Percentiles rank a stretch among this genome's conserved stretches.
Conservation (phyloP, 2,113 vertebrate species). For the Cyanoramphus novaezelandiae region DNA sequence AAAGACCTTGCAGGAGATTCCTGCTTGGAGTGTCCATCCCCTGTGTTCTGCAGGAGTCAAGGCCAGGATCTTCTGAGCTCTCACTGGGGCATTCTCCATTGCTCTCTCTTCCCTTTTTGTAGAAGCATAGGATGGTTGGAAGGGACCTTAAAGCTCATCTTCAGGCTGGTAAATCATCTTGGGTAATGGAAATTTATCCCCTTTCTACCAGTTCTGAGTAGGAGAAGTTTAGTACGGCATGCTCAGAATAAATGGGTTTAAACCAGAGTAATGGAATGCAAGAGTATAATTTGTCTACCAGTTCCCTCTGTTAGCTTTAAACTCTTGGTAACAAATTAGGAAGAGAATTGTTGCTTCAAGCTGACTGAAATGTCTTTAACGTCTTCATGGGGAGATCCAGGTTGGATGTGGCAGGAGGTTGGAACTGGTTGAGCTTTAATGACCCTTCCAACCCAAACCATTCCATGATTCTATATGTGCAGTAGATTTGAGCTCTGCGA, state of each 20-base stretch:
- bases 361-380: neutral
- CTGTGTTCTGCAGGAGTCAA: fast-evolving
- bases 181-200: neutral
- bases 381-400: neutral
- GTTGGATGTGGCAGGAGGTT: neutral
- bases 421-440: neutral
- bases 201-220: neutral
- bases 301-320: neutral
- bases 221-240: neutral
- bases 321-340: neutral
- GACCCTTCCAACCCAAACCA: neutral
- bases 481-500: neutral
- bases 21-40: fast-evolving
- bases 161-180: neutral
- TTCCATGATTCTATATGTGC: neutral
- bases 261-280: neutral
- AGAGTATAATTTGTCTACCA: neutral
- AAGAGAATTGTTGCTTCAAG: neutral
- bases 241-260: neutral
- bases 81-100: neutral
- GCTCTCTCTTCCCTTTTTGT: neutral
- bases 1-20: neutral
- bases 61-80: neutral
- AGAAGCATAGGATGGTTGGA: neutral
- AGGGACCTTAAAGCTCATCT: neutral